Percentiles rank a stretch among this genome's conserved stretches.
phyloP scores from a whole-genome alignment of 2,888 invertebrate species.

The Netelia virgata region DNA sequence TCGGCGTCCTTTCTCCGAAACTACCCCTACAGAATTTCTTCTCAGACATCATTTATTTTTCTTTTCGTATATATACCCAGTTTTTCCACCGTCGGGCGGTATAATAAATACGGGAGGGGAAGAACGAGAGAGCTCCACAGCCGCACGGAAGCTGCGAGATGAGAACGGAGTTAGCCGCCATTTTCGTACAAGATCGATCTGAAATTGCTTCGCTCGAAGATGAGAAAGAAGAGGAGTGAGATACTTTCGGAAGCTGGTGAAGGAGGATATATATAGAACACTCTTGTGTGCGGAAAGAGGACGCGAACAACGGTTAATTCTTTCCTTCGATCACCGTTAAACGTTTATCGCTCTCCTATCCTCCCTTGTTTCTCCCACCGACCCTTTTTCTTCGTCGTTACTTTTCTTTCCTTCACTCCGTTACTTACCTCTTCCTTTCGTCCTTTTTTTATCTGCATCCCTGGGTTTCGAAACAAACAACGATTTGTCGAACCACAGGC shows the following conservation, averaged over 20 bases:
- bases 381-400: conserved; percentile 32
- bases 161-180: conserved; percentile 52
- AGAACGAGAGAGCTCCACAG: conserved; percentile 19
- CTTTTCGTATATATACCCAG: conserved; percentile 49
- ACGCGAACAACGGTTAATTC: conserved; percentile 46
- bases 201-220: conserved; percentile 73
- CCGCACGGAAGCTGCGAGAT: conserved; percentile 34
- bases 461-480: conserved; percentile 38
- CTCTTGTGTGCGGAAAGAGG: conserved; percentile 36
- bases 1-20: conserved; percentile 60
- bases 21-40: conserved; percentile 48
- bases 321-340: conserved; percentile 15
- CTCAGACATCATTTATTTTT: conserved; percentile 43
- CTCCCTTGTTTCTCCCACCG: conserved; percentile 4
- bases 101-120: conserved; percentile 48
- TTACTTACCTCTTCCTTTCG: conserved; percentile 20
- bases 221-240: conserved; percentile 56
- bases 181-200: conserved; percentile 68
- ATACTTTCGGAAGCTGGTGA: not conserved
- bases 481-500: not conserved
- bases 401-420: conserved; percentile 16
- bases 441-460: conserved; percentile 1
- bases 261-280: not conserved
- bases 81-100: not conserved
- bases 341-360: conserved; percentile 18